phyloP scores from a whole-genome alignment of 2,888 invertebrate species.

The Ornithoptera priamus region DNA sequence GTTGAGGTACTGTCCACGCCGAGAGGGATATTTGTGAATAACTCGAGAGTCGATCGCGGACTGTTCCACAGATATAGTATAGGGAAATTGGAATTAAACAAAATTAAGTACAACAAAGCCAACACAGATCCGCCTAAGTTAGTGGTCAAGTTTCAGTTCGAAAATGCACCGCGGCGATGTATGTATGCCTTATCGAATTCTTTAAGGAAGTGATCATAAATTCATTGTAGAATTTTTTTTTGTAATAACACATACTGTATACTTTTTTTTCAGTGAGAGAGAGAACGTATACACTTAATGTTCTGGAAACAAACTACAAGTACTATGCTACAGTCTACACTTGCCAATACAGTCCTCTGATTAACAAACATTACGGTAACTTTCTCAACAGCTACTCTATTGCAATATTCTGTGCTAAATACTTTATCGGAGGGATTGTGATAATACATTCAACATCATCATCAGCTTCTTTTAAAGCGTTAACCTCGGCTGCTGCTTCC shows the following conservation, averaged over 20 bases:
- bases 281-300: slow-evolving; percentile 49
- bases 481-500: too few relatives aligned
- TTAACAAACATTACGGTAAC: slow-evolving; percentile 65
- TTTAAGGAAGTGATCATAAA: neutral
- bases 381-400: too few relatives aligned
- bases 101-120: slow-evolving; percentile 36
- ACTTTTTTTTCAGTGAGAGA: slow-evolving; percentile 11
- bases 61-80: slow-evolving; percentile 62
- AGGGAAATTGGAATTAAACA: slow-evolving; percentile 43
- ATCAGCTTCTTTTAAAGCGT: too few relatives aligned
- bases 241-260: neutral
- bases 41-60: slow-evolving; percentile 60
- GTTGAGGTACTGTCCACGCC: slow-evolving; percentile 49
- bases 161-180: slow-evolving; percentile 62
- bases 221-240: neutral
- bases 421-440: too few relatives aligned
- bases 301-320: slow-evolving; percentile 62
- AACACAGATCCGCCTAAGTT: slow-evolving; percentile 43
- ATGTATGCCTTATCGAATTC: slow-evolving; percentile 37
- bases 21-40: slow-evolving; percentile 55
- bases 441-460: too few relatives aligned
- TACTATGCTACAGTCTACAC: slow-evolving; percentile 63
- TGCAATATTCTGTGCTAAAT: too few relatives aligned
- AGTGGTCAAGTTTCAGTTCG: slow-evolving; percentile 51
- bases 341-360: slow-evolving; percentile 59